phyloP scores from a whole-genome alignment of 2,888 invertebrate genomes.

The Boloria euphrosyne region DNA sequence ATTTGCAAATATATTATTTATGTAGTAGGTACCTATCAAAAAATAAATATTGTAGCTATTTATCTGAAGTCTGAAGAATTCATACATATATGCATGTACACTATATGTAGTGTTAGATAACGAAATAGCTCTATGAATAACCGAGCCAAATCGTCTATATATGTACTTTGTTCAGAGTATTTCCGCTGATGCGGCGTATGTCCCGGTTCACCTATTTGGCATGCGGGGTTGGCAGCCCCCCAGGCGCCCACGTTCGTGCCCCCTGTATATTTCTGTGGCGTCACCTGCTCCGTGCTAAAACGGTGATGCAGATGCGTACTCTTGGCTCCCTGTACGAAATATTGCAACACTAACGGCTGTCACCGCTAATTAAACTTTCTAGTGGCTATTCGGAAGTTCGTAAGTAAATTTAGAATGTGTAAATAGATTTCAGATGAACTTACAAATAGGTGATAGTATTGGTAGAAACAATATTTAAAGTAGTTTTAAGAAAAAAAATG shows the following conservation, averaged over 20 bases:
- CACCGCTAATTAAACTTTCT: slow-evolving; percentile 54
- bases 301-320: slow-evolving; percentile 43
- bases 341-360: slow-evolving; percentile 61
- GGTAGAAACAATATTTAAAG: too few species aligned
- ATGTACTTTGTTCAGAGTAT: slow-evolving; percentile 15
- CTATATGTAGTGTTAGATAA: too few species aligned
- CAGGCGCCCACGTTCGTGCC: slow-evolving; percentile 54
- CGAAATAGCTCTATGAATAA: not conserved
- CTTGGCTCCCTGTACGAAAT: slow-evolving; percentile 57
- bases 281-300: slow-evolving; percentile 54
- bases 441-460: too few species aligned
- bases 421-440: not conserved
- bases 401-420: slow-evolving; percentile 27
- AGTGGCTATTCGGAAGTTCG: slow-evolving; percentile 40
- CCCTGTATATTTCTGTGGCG: slow-evolving; percentile 62
- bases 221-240: slow-evolving; percentile 62
- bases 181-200: slow-evolving; percentile 28
- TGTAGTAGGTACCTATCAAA: too few species aligned
- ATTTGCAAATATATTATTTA: too few species aligned
- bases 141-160: too few species aligned
- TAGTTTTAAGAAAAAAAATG: too few species aligned
- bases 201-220: slow-evolving; percentile 66
- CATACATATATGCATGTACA: too few species aligned
- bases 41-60: too few species aligned
- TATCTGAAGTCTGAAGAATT: too few species aligned